These are phyloP conservation scores for Pyralis farinalis DNA, from an alignment of 2,888 invertebrate genomes.

Conservation along the genomic window DNA sequence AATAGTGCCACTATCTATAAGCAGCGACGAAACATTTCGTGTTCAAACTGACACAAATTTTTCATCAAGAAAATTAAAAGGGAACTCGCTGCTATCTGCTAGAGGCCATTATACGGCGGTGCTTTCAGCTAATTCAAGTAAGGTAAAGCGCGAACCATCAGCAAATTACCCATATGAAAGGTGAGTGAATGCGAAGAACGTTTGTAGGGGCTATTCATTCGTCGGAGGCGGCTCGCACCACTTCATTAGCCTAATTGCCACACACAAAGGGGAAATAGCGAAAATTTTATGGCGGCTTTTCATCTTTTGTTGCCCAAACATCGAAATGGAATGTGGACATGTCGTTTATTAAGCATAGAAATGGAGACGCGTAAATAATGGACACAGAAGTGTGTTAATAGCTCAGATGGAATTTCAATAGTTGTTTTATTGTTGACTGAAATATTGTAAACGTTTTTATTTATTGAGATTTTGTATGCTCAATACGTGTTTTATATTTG, in stretches of 20 bases:
- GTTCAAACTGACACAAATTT: slow-evolving; percentile 12
- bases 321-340: slow-evolving; percentile 31
- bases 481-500: no score
- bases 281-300: slow-evolving; percentile 70
- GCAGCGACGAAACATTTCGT: slow-evolving; percentile 7
- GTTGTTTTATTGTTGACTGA: slow-evolving; percentile 1
- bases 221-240: slow-evolving; percentile 45
- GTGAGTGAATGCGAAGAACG: slow-evolving; percentile 68
- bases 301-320: slow-evolving; percentile 63
- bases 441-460: neutral
- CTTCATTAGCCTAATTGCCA: slow-evolving; percentile 79
- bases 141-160: slow-evolving; percentile 59
- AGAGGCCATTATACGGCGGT: slow-evolving; percentile 12
- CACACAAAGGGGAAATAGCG: slow-evolving; percentile 68
- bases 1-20: neutral
- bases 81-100: slow-evolving; percentile 12
- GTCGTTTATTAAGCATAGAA: slow-evolving; percentile 19
- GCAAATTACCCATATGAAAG: slow-evolving; percentile 77
- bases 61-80: slow-evolving; percentile 14
- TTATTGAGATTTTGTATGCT: no score
- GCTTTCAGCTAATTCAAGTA: slow-evolving; percentile 47
- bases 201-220: slow-evolving; percentile 65
- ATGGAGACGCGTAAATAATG: slow-evolving; percentile 10
- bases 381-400: slow-evolving; percentile 10
- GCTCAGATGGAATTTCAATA: slow-evolving; percentile 9